Evolutionary conservation across 2,113 vertebrate species (phyloP).

Genomic region (Phocoena sinus): DNA sequence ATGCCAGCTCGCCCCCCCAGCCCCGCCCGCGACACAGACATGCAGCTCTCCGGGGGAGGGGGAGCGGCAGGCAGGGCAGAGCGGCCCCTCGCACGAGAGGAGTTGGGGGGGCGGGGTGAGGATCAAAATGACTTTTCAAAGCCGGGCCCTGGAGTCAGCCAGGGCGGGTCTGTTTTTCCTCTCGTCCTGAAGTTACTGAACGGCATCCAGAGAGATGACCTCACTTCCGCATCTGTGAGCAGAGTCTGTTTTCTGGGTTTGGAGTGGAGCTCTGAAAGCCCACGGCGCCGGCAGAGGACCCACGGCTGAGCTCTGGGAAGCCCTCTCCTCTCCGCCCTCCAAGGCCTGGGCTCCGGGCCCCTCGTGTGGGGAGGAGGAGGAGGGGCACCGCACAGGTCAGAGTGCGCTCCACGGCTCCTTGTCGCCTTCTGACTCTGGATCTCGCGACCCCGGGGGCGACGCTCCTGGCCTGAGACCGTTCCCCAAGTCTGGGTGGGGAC

Average conservation of each 20-base stretch:
- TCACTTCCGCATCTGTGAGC: background rate
- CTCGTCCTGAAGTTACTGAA: background rate
- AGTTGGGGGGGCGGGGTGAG: background rate
- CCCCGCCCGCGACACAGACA: fast-evolving
- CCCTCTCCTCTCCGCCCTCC: background rate
- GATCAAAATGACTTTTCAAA: background rate
- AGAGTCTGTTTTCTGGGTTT: background rate
- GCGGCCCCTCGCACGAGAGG: background rate
- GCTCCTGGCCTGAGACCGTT: background rate
- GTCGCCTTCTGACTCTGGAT: background rate
- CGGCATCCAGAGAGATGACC: background rate
- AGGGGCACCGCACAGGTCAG: background rate
- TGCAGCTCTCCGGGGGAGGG: background rate
- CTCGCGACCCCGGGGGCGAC: background rate
- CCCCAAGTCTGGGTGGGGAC: background rate
- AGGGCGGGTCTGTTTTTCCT: background rate
- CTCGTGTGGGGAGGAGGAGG: fast-evolving
- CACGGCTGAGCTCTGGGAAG: background rate
- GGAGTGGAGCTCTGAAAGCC: background rate
- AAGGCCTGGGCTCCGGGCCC: background rate
- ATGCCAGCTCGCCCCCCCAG: fast-evolving
- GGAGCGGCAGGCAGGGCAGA: background rate
- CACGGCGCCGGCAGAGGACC: background rate
- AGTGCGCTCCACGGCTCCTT: too few species aligned
- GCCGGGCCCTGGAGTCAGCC: background rate